Conservation (phyloP, 2,888 invertebrate species). For the Hyalella azteca region DNA sequence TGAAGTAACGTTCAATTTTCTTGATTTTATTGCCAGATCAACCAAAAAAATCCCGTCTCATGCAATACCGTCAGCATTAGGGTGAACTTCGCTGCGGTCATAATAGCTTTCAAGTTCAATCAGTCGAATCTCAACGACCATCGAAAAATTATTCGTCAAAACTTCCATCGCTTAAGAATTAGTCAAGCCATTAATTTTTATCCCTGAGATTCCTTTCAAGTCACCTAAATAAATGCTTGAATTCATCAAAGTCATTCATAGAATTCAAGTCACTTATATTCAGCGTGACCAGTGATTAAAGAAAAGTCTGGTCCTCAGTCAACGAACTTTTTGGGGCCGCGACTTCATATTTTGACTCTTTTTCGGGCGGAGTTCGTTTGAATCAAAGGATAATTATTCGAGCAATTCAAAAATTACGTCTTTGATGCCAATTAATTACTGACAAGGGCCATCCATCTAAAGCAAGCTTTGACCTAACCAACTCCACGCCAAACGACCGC, state of each 20-base stretch:
- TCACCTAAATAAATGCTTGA: neutral
- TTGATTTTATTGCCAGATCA: too few species aligned
- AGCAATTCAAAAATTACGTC: slow-evolving; percentile 2
- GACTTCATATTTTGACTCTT: neutral
- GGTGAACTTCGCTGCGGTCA: too few species aligned
- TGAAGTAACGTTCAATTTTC: too few species aligned
- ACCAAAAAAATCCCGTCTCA: too few species aligned
- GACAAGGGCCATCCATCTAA: neutral
- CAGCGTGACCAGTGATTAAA: slow-evolving; percentile 2
- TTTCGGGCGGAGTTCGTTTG: neutral
- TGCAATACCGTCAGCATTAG: too few species aligned
- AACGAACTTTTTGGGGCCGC: neutral
- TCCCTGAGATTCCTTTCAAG: neutral
- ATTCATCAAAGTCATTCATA: neutral
- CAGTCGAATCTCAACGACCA: too few species aligned
- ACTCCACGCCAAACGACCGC: neutral
- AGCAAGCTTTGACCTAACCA: neutral
- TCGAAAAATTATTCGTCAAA: too few species aligned
- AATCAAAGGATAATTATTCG: slow-evolving; percentile 13
- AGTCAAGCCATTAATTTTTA: neutral
- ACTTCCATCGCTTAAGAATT: too few species aligned
- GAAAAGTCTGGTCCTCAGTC: neutral
- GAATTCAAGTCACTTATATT: neutral
- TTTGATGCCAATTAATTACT: slow-evolving; percentile 14
- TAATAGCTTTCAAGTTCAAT: too few species aligned